Conservation (phyloP, 2,888 invertebrate species). For the Koerneria pararmatus region DNA sequence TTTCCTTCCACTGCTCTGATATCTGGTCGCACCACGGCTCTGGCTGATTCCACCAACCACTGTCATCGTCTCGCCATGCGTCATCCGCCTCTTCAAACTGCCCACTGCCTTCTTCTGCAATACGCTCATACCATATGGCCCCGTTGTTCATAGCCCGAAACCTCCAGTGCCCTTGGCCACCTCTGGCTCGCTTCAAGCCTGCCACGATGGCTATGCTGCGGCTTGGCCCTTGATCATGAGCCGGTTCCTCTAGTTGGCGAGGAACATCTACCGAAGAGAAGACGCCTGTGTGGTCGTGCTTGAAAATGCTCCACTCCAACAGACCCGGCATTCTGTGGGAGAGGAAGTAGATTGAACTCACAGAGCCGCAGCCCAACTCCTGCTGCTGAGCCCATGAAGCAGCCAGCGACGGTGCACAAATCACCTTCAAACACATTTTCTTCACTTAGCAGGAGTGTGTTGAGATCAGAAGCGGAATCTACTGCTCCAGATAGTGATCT, state of each 20-base stretch:
- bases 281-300: no score
- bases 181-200: background rate
- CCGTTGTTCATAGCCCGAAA: conserved; percentile 31
- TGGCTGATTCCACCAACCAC: conserved; percentile 19
- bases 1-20: conserved; percentile 8
- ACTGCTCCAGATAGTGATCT: no score
- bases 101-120: conserved; percentile 20
- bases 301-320: no score
- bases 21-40: conserved; percentile 20
- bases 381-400: no score
- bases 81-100: conserved; percentile 7
- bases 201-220: background rate
- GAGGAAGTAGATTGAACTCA: no score
- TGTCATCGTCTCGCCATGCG: conserved; percentile 20
- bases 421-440: no score
- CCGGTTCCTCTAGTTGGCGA: background rate
- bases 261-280: background rate
- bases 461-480: no score
- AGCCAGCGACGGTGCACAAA: no score
- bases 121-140: conserved; percentile 26
- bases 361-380: no score
- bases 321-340: no score
- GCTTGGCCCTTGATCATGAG: background rate
- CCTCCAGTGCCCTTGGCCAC: background rate
- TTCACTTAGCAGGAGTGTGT: no score